Percentiles rank a stretch among this genome's conserved stretches.
phyloP scores from a whole-genome alignment of 2,113 vertebrate species.

The Halichoerus grypus region DNA sequence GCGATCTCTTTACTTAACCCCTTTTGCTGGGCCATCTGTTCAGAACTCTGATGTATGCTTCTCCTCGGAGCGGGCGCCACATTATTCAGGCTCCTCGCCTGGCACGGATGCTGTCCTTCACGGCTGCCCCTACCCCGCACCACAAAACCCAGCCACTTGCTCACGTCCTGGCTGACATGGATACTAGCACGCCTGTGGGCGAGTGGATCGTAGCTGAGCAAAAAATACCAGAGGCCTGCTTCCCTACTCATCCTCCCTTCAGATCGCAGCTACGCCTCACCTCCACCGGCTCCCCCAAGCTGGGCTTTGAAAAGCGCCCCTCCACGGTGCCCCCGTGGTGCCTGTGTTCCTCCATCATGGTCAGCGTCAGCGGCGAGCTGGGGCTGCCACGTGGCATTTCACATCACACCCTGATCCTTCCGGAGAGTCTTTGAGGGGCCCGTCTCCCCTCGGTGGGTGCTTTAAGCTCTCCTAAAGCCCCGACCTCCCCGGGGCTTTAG shows the following conservation, averaged over 20 bases:
- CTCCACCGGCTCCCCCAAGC: neutral
- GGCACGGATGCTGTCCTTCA: neutral
- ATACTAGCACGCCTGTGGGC: neutral
- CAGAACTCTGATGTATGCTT: neutral
- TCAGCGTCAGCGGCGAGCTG: neutral
- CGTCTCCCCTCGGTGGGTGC: fast-evolving
- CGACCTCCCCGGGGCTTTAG: neutral
- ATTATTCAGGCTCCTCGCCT: constrained; percentile 55
- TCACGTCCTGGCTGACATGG: constrained; percentile 27
- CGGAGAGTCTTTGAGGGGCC: neutral
- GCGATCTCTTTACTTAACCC: constrained; percentile 63
- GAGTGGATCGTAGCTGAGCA: neutral
- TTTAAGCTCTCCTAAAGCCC: neutral
- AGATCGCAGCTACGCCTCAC: neutral
- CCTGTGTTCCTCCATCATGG: no score
- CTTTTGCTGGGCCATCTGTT: constrained; percentile 67
- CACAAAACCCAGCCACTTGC: neutral
- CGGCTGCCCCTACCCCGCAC: neutral
- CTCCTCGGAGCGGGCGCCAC: neutral
- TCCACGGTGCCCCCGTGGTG: fast-evolving
- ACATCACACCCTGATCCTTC: neutral
- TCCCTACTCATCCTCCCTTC: neutral
- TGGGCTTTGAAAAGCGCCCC: constrained; percentile 14
- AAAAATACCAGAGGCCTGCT: neutral
- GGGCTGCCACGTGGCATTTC: neutral